Conservation (phyloP, 2,113 vertebrate species). For the Parus major region DNA sequence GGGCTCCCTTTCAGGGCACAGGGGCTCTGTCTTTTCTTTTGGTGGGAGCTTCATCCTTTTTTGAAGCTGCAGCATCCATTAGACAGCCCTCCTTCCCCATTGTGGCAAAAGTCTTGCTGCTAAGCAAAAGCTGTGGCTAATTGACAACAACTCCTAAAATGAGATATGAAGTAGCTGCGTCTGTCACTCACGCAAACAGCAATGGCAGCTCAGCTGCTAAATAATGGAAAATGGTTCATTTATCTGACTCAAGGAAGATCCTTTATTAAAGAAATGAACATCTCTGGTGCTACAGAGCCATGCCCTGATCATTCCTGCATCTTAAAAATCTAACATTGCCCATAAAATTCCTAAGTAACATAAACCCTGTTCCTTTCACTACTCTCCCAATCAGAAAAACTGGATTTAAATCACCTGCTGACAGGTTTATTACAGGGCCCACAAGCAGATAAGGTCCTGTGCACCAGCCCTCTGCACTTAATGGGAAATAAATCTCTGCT, state of each 20-base stretch:
- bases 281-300: background rate
- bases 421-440: conserved; percentile 60
- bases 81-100: background rate
- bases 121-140: conserved; percentile 10
- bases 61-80: background rate
- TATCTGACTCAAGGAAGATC: background rate
- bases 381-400: conserved; percentile 43
- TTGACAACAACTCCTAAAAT: background rate
- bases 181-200: conserved; percentile 16
- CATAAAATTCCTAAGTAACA: conserved; percentile 46
- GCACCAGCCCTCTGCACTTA: conserved; percentile 57
- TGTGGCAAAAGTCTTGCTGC: background rate
- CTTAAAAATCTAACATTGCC: conserved; percentile 7
- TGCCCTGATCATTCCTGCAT: conserved; percentile 4
- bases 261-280: background rate
- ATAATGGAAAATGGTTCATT: background rate
- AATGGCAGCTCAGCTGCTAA: background rate
- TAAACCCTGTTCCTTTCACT: background rate
- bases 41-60: background rate
- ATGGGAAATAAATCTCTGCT: conserved; percentile 29
- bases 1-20: background rate
- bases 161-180: background rate
- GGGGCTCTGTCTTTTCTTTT: background rate
- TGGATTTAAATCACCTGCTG: conserved; percentile 60
- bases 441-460: conserved; percentile 57